phyloP scores from a whole-genome alignment of 2,113 vertebrate genomes.

The Catharus minimus region DNA sequence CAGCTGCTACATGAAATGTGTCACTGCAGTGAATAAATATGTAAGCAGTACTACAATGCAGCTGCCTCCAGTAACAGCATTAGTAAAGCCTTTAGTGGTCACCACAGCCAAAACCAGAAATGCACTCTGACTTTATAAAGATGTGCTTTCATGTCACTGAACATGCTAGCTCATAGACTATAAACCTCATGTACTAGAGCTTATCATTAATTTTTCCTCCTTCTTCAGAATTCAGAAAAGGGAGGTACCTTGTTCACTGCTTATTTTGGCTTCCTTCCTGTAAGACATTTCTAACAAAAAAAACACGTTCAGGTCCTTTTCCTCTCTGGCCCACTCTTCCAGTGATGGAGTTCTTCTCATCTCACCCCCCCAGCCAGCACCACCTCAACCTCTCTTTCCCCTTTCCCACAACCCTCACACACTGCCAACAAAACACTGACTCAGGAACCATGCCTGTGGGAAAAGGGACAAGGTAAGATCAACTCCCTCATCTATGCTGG shows the following conservation, averaged over 20 bases:
- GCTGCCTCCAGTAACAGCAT: conserved; percentile 70
- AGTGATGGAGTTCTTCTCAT: neutral
- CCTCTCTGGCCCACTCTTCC: neutral
- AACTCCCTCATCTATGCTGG: neutral
- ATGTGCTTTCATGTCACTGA: neutral
- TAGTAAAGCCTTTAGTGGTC: conserved; percentile 65
- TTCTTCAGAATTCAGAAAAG: neutral
- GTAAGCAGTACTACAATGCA: conserved; percentile 65
- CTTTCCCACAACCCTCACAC: neutral
- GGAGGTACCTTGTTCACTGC: neutral
- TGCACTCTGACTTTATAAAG: conserved; percentile 33
- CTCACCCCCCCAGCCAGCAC: accelerated
- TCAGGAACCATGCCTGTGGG: neutral
- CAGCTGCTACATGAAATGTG: conserved; percentile 75
- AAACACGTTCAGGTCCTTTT: neutral
- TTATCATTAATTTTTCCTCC: neutral
- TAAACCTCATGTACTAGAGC: neutral
- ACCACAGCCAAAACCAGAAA: conserved; percentile 40
- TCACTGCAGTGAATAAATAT: conserved; percentile 76
- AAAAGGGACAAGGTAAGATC: neutral
- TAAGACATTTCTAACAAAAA: neutral
- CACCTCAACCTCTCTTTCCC: neutral
- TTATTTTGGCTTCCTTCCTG: neutral
- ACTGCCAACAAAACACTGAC: neutral
- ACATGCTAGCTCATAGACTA: neutral